A percentile compares a stretch with the other conserved stretches of the same genome.
phyloP scores from a whole-genome alignment of 2,888 invertebrate genomes.

The Agapetus fuscipes region DNA sequence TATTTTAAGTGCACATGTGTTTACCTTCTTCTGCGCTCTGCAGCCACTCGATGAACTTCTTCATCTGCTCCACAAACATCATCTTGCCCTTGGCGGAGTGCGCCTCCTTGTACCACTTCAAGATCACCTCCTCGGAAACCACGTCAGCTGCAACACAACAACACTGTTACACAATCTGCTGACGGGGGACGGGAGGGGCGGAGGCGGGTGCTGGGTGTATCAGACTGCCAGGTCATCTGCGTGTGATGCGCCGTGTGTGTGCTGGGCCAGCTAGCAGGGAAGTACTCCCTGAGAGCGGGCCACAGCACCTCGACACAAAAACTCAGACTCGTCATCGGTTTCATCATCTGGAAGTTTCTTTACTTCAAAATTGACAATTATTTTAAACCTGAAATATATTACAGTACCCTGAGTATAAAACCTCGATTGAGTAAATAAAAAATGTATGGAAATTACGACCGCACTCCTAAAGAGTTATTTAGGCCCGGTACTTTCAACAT shows the following conservation, averaged over 20 bases:
- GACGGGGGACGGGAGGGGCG: too few relatives aligned
- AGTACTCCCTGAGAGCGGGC: not conserved
- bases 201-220: too few relatives aligned
- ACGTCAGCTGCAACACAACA: slow-evolving; percentile 61
- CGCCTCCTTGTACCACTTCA: slow-evolving; percentile 93
- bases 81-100: slow-evolving; percentile 93
- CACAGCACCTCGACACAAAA: slow-evolving; percentile 2
- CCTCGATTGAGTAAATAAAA: too few relatives aligned
- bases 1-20: slow-evolving; percentile 5
- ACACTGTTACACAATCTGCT: slow-evolving; percentile 12
- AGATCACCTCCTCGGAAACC: slow-evolving; percentile 87
- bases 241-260: not conserved
- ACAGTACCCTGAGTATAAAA: too few relatives aligned
- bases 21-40: slow-evolving; percentile 87
- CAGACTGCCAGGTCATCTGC: not conserved
- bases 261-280: not conserved
- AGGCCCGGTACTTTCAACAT: too few relatives aligned
- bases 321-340: slow-evolving; percentile 20
- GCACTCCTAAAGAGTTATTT: too few relatives aligned
- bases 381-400: too few relatives aligned
- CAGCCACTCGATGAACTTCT: slow-evolving; percentile 94
- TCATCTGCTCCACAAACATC: slow-evolving; percentile 97
- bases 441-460: too few relatives aligned
- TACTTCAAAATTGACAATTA: too few relatives aligned
- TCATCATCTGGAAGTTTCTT: slow-evolving; percentile 12